Conservation (phyloP, 2,888 invertebrate genomes). For the Hyles lineata region DNA sequence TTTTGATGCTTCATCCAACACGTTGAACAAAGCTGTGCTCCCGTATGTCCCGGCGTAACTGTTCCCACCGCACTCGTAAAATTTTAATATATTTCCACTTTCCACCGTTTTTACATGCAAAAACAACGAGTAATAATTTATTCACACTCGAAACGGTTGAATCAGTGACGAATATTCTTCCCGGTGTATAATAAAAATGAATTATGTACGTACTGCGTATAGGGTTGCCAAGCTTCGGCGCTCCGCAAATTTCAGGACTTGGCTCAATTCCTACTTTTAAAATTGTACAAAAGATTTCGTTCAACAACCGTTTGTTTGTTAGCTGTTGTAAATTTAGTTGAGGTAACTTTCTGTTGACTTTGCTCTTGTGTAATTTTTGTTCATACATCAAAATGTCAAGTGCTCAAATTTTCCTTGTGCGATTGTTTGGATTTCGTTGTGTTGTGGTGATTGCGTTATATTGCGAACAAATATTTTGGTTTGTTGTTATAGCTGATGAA, state of each 20-base stretch:
- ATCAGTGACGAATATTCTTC: conserved; percentile 25
- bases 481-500: no score
- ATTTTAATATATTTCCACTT: conserved; percentile 13
- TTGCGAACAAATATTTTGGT: no score
- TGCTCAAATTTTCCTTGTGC: background rate
- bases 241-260: conserved; percentile 1
- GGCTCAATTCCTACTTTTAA: background rate
- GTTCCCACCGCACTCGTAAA: conserved; percentile 16
- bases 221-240: conserved; percentile 11
- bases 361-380: conserved; percentile 8
- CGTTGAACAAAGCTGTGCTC: background rate
- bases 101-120: conserved; percentile 17
- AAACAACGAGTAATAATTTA: conserved; percentile 26
- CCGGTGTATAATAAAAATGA: conserved; percentile 22
- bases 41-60: background rate
- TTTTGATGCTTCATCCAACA: background rate
- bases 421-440: background rate
- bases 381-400: conserved; percentile 11
- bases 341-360: conserved; percentile 13
- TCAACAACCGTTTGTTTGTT: conserved; percentile 9
- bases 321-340: conserved; percentile 4
- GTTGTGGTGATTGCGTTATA: background rate
- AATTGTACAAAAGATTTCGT: background rate
- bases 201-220: conserved; percentile 3
- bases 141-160: conserved; percentile 21